phyloP scores from a whole-genome alignment of 2,113 vertebrate species.

The Tetrax tetrax region DNA sequence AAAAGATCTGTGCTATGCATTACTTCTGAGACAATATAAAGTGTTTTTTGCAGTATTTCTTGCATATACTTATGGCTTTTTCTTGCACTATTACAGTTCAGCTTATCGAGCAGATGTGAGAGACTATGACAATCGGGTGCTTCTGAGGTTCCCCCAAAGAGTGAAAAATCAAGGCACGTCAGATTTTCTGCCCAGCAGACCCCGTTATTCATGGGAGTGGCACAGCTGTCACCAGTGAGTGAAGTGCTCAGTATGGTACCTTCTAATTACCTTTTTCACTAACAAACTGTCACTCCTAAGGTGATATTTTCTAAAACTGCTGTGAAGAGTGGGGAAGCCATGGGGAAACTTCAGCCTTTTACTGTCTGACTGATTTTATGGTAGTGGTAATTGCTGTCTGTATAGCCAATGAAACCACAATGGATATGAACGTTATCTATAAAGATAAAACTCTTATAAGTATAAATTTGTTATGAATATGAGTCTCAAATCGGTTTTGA shows the following conservation, averaged over 20 bases:
- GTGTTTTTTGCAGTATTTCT: not conserved
- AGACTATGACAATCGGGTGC: constrained; percentile 92
- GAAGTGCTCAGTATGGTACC: not conserved
- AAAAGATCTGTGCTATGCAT: not conserved
- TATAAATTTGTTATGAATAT: not conserved
- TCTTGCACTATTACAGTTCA: constrained; percentile 77
- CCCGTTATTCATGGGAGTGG: constrained; percentile 97
- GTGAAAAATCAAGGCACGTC: constrained; percentile 97
- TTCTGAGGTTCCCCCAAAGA: constrained; percentile 92
- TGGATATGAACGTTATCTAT: not conserved
- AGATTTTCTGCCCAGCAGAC: constrained; percentile 93
- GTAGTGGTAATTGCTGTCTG: not conserved
- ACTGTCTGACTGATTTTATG: not conserved
- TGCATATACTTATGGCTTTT: not conserved
- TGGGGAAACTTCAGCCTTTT: not conserved
- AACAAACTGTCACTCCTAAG: not conserved
- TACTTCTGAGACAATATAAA: not conserved
- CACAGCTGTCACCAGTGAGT: constrained; percentile 98
- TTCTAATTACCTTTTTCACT: not conserved
- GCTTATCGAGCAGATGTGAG: constrained; percentile 78
- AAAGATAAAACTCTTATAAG: not conserved
- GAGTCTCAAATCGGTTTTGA: not conserved
- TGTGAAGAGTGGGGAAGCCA: not conserved
- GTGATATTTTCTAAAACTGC: not conserved
- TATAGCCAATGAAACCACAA: not conserved